A percentile compares a stretch with the other conserved stretches of the same genome.
Evolutionary conservation across 2,888 invertebrate genomes (phyloP).

Genomic region (Eledona agricola): DNA sequence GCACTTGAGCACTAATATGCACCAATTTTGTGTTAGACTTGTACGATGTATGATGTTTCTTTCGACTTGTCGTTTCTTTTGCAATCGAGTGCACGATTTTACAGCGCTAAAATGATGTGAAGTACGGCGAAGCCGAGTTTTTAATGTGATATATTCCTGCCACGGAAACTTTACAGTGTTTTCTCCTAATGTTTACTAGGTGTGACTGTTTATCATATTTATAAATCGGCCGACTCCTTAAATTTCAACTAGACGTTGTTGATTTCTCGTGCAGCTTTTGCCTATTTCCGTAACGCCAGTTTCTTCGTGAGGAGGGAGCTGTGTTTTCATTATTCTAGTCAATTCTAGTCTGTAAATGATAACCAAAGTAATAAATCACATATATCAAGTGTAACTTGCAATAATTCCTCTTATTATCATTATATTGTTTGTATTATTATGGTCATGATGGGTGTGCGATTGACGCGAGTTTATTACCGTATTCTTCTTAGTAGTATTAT

Average conservation of each 20-base stretch:
- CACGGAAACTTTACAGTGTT: constrained; percentile 50
- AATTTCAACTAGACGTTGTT: constrained; percentile 39
- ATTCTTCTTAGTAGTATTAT: too few species aligned
- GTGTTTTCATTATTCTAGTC: constrained; percentile 42
- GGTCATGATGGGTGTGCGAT: too few species aligned
- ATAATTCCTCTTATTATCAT: constrained; percentile 48
- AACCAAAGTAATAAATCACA: constrained; percentile 55
- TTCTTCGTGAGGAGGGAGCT: constrained; percentile 16
- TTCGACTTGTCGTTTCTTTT: constrained; percentile 19
- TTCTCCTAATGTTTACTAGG: constrained; percentile 44
- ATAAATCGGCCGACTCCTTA: constrained; percentile 53
- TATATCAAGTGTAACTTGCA: constrained; percentile 57
- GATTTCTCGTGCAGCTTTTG: constrained; percentile 15
- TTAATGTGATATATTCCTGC: constrained; percentile 58
- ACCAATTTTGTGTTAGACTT: constrained; percentile 40
- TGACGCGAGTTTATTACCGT: too few species aligned
- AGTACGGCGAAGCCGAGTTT: constrained; percentile 46
- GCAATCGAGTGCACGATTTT: constrained; percentile 32
- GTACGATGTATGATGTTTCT: constrained; percentile 33
- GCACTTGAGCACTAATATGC: constrained; percentile 47
- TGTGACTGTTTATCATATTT: constrained; percentile 47
- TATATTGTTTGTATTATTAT: constrained; percentile 6
- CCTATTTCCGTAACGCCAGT: too few species aligned
- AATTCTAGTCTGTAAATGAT: constrained; percentile 49
- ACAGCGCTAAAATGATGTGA: constrained; percentile 44